These are phyloP conservation scores for Lycocerus yunnanus DNA, from an alignment of 2,888 invertebrate species.

Conservation along the genomic window DNA sequence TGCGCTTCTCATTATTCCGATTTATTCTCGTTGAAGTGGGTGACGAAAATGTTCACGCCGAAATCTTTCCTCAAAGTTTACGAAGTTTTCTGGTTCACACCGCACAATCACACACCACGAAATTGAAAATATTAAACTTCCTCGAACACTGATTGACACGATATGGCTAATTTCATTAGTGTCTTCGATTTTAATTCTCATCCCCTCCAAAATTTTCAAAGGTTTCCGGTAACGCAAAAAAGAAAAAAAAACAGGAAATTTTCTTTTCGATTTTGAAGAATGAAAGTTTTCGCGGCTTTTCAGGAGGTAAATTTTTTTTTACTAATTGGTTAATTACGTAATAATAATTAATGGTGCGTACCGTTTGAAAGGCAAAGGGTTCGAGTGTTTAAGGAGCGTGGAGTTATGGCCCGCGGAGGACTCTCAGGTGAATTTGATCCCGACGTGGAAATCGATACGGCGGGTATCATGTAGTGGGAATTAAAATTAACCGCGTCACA, in stretches of 20 bases:
- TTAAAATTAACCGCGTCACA: constrained; percentile 41
- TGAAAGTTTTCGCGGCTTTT: neutral
- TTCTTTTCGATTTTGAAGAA: neutral
- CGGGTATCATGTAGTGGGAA: constrained; percentile 38
- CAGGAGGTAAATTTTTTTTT: neutral
- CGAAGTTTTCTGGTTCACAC: neutral
- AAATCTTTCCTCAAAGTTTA: neutral
- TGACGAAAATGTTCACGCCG: neutral
- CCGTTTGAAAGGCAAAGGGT: constrained; percentile 6
- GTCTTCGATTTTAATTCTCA: neutral
- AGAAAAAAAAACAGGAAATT: neutral
- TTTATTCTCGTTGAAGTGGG: constrained; percentile 6
- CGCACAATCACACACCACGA: neutral
- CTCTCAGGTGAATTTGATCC: constrained; percentile 44
- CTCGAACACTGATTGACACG: neutral
- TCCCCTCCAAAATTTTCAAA: neutral
- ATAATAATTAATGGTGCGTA: neutral
- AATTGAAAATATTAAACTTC: neutral
- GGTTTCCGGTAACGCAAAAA: neutral
- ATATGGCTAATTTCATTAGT: neutral
- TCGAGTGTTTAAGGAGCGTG: constrained; percentile 36
- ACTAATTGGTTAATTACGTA: neutral
- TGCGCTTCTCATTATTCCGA: constrained; percentile 14
- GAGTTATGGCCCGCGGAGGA: constrained; percentile 39
- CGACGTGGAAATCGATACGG: constrained; percentile 38